Conservation (phyloP, 2,888 invertebrate genomes). For the Anthophora plumipes region DNA sequence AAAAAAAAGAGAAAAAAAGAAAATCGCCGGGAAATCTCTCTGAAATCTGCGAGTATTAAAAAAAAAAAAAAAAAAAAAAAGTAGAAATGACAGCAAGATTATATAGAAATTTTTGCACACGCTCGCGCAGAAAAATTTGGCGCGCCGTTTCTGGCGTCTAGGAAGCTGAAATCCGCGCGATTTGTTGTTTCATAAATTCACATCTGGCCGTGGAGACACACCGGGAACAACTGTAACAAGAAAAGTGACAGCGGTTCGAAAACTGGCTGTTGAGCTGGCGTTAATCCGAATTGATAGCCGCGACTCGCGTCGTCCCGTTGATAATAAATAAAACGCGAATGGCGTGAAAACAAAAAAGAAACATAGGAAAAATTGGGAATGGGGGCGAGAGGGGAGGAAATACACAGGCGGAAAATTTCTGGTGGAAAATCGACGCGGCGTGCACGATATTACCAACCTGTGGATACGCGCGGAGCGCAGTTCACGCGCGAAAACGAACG, state of each 20-base stretch:
- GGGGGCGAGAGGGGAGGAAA: too few species aligned
- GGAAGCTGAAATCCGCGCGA: conserved; percentile 7
- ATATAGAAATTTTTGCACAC: too few species aligned
- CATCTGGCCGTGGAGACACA: conserved; percentile 15
- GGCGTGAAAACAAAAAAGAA: conserved; percentile 24
- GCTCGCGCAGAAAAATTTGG: too few species aligned
- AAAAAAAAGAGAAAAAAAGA: too few species aligned
- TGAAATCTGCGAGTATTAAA: too few species aligned
- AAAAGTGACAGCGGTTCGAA: conserved; percentile 67
- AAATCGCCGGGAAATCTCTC: too few species aligned
- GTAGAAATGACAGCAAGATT: too few species aligned
- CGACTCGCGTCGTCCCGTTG: conserved; percentile 36
- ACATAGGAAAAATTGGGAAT: background rate
- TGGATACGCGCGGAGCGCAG: conserved; percentile 34
- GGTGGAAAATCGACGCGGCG: conserved; percentile 4
- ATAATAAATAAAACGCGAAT: conserved; percentile 68
- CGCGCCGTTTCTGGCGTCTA: background rate
- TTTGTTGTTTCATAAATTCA: conserved; percentile 36
- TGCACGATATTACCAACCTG: conserved; percentile 61
- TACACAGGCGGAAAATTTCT: conserved; percentile 14
- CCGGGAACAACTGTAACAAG: conserved; percentile 45
- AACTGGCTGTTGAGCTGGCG: conserved; percentile 59
- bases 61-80: too few species aligned
- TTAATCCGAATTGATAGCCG: conserved; percentile 70
- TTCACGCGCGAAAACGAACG: conserved; percentile 20